Percentiles rank a stretch among this genome's conserved stretches.
Conservation (phyloP, 2,113 vertebrate genomes). For the Cyrtonyx montezumae region DNA sequence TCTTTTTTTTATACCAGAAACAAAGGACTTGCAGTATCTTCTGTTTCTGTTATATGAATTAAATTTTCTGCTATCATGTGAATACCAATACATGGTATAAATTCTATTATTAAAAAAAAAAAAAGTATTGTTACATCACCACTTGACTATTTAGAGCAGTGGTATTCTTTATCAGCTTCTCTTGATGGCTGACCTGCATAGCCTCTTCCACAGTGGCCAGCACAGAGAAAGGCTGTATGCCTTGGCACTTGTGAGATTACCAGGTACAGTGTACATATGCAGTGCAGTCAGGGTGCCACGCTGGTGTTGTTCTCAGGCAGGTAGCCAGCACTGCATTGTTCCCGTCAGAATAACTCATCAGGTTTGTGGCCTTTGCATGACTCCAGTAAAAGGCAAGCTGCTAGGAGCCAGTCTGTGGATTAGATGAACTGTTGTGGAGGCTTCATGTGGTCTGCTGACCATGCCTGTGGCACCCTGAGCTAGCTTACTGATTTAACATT, state of each 20-base stretch:
- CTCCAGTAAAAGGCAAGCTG: not conserved
- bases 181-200: not conserved
- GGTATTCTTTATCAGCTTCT: not conserved
- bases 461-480: not conserved
- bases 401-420: not conserved
- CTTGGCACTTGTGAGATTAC: not conserved
- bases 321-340: constrained; percentile 1
- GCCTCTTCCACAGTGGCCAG: not conserved
- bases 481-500: not conserved
- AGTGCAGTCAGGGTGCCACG: not conserved
- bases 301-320: constrained; percentile 36
- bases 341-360: not conserved
- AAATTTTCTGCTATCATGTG: not conserved
- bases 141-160: not conserved
- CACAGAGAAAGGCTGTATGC: not conserved
- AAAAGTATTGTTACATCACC: not conserved
- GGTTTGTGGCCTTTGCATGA: not conserved
- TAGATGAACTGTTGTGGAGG: not conserved
- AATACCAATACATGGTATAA: not conserved
- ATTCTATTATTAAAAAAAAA: not conserved
- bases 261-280: not conserved
- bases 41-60: not conserved
- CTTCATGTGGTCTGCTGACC: not conserved
- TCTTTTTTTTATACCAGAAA: not conserved
- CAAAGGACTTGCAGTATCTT: not conserved